phyloP scores from a whole-genome alignment of 2,113 vertebrate species.

The Lophura nycthemera region DNA sequence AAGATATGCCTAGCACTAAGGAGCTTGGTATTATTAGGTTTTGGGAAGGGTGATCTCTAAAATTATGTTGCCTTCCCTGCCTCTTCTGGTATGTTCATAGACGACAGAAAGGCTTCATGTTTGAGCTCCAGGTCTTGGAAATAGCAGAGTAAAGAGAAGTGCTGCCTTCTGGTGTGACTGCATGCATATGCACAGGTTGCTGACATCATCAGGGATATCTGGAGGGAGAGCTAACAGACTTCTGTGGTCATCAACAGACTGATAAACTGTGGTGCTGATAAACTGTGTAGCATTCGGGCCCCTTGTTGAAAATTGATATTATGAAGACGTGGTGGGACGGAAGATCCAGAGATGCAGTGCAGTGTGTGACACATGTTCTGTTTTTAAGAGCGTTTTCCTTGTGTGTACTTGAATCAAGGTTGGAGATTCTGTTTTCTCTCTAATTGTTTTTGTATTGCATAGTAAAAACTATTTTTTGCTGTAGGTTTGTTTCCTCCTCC shows the following conservation, averaged over 20 bases:
- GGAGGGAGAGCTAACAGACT: background rate
- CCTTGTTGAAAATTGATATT: background rate
- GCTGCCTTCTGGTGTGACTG: constrained; percentile 52
- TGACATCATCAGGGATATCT: background rate
- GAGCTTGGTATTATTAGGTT: constrained; percentile 55
- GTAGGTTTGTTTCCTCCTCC: background rate
- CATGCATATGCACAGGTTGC: constrained; percentile 24
- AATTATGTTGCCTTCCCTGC: constrained; percentile 48
- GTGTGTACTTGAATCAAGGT: background rate
- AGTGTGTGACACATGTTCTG: background rate
- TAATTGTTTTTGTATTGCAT: background rate
- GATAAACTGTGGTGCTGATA: background rate
- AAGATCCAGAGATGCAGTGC: background rate
- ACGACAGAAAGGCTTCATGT: constrained; percentile 53
- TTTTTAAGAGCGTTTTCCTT: background rate
- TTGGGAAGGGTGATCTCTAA: constrained; percentile 56
- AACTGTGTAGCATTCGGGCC: background rate
- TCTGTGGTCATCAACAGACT: background rate
- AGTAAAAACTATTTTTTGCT: background rate
- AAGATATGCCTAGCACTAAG: background rate
- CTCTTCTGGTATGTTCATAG: constrained; percentile 64
- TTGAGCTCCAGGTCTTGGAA: constrained; percentile 42
- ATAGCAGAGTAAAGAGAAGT: constrained; percentile 22
- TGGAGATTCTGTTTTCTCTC: background rate
- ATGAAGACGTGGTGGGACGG: background rate